Conservation (phyloP, 1,140 invertebrate genomes). For the Heliothis subflexa region DNA sequence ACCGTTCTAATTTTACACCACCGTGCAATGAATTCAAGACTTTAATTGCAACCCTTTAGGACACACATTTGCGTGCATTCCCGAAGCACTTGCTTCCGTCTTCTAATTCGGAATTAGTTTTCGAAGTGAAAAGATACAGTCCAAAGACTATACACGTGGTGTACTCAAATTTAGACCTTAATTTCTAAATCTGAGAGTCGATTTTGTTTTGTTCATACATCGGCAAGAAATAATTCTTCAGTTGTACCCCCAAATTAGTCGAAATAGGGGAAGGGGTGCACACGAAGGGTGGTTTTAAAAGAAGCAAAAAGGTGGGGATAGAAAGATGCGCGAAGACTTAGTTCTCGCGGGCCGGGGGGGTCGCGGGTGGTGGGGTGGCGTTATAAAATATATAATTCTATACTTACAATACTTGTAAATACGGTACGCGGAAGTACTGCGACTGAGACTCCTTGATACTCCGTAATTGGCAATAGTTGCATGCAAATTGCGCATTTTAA, state of each 20-base stretch:
- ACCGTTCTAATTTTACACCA: constrained; percentile 81
- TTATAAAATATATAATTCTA: constrained; percentile 87
- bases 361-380: constrained; percentile 72
- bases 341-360: constrained; percentile 78
- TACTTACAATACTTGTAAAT: constrained; percentile 87
- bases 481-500: not conserved
- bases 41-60: constrained; percentile 50
- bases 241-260: constrained; percentile 86
- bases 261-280: constrained; percentile 85
- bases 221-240: constrained; percentile 84
- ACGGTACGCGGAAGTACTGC: constrained; percentile 82
- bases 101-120: constrained; percentile 86
- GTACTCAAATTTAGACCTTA: constrained; percentile 61
- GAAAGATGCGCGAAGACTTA: constrained; percentile 86
- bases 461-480: constrained; percentile 32
- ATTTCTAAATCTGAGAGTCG: constrained; percentile 57
- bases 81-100: constrained; percentile 76
- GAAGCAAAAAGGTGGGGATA: constrained; percentile 85
- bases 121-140: constrained; percentile 86
- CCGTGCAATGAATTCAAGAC: constrained; percentile 49
- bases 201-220: constrained; percentile 56
- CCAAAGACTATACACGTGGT: constrained; percentile 76
- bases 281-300: constrained; percentile 85
- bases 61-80: constrained; percentile 47
- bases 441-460: constrained; percentile 62